Percentiles rank a stretch among this genome's conserved stretches.
phyloP scores from a whole-genome alignment of 2,888 invertebrate species.

The Parthenolecanium corni region DNA sequence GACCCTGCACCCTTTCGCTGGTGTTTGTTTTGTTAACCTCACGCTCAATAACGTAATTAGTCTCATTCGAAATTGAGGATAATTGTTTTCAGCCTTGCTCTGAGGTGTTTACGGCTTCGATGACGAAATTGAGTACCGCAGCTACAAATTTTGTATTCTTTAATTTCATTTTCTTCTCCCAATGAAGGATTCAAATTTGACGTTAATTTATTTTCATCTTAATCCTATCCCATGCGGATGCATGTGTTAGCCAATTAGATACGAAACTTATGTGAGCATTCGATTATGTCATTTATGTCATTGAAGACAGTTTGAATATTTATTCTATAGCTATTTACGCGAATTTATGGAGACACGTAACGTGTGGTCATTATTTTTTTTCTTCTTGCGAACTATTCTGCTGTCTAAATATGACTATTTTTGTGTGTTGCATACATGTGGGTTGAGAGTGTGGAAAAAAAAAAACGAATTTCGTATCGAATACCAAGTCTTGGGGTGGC shows the following conservation, averaged over 20 bases:
- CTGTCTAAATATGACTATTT: no score
- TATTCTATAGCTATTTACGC: background rate
- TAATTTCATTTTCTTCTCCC: background rate
- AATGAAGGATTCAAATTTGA: background rate
- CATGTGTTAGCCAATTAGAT: background rate
- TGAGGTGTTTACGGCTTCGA: background rate
- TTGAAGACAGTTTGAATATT: background rate
- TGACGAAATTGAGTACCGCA: background rate
- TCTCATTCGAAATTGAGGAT: background rate
- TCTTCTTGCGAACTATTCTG: no score
- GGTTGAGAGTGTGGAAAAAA: no score
- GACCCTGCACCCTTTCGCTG: background rate
- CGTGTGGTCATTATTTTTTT: no score
- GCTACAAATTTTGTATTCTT: background rate
- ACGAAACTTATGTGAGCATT: background rate
- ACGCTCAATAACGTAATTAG: background rate
- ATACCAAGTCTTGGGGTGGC: no score
- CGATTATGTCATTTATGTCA: background rate
- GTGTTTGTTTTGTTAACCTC: background rate
- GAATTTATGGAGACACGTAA: no score
- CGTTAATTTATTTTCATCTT: background rate
- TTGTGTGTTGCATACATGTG: no score
- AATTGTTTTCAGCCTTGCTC: background rate
- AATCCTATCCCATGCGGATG: no score
- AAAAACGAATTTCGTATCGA: no score